A percentile compares a stretch with the other conserved stretches of the same genome.
phyloP scores from a whole-genome alignment of 2,888 invertebrate species.

The Petrophora chlorosata region DNA sequence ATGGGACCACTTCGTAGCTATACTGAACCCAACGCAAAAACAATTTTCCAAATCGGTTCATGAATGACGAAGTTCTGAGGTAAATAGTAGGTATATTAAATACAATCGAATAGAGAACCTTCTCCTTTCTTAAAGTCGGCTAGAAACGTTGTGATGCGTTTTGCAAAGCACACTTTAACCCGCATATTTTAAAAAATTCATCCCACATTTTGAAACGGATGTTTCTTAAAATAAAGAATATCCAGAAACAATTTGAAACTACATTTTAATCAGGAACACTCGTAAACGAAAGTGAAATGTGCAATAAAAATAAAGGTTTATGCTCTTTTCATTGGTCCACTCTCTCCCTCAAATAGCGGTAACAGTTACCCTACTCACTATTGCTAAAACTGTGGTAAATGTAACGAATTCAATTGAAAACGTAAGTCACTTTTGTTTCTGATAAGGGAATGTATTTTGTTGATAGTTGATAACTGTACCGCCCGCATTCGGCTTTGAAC shows the following conservation, averaged over 20 bases:
- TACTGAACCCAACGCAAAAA: too few relatives aligned
- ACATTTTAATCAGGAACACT: conserved; percentile 28
- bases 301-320: conserved; percentile 46
- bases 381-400: background rate
- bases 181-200: too few relatives aligned
- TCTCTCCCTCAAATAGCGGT: conserved; percentile 19
- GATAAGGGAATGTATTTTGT: conserved; percentile 3
- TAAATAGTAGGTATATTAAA: too few relatives aligned
- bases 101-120: too few relatives aligned
- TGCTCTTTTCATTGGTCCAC: conserved; percentile 38
- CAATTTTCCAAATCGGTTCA: too few relatives aligned
- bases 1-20: too few relatives aligned
- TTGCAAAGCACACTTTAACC: too few relatives aligned
- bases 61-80: too few relatives aligned
- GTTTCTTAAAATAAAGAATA: conserved; percentile 6
- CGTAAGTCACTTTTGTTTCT: conserved; percentile 1
- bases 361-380: background rate
- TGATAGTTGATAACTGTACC: conserved; percentile 8
- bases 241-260: conserved; percentile 30
- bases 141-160: too few relatives aligned
- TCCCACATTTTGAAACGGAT: conserved; percentile 2
- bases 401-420: conserved; percentile 6
- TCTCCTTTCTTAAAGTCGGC: too few relatives aligned
- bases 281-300: conserved; percentile 40
- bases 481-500: background rate